Evolutionary conservation across 2,113 vertebrate genomes (phyloP).

Genomic region (Beaufortia kweichowensis): DNA sequence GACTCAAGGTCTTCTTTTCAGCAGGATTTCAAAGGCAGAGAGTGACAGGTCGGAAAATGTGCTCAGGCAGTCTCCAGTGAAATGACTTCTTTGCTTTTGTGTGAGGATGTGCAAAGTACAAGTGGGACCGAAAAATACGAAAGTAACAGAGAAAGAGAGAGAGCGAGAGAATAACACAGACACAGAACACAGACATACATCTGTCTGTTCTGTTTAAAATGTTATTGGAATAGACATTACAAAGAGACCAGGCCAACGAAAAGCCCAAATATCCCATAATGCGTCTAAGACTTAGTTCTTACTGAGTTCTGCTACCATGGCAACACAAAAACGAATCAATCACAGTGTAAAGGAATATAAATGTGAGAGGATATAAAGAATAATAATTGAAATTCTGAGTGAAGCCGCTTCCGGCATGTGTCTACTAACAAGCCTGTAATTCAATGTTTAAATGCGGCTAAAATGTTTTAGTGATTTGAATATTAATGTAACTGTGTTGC

Average conservation of each 20-base stretch:
- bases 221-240: slow-evolving; percentile 5
- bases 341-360: background rate
- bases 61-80: slow-evolving; percentile 17
- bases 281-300: background rate
- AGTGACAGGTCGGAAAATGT: slow-evolving; percentile 28
- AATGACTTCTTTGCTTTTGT: slow-evolving; percentile 1
- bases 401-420: too few species aligned
- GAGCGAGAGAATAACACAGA: background rate
- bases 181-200: slow-evolving; percentile 3
- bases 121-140: background rate
- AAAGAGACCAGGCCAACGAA: background rate
- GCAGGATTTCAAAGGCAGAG: slow-evolving; percentile 3
- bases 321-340: slow-evolving; percentile 5
- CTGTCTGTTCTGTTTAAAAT: background rate
- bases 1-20: slow-evolving; percentile 29
- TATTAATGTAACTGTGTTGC: too few species aligned
- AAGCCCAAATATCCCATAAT: background rate
- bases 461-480: too few species aligned
- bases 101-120: slow-evolving; percentile 13
- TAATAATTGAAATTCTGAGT: too few species aligned
- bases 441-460: too few species aligned
- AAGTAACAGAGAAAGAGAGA: background rate
- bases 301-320: background rate
- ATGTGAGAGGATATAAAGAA: background rate
- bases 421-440: too few species aligned